Evolutionary conservation across 2,888 invertebrate genomes (phyloP), one percentile per base, ranked within the genome.

Genomic region (Ophion costatus): DNA sequence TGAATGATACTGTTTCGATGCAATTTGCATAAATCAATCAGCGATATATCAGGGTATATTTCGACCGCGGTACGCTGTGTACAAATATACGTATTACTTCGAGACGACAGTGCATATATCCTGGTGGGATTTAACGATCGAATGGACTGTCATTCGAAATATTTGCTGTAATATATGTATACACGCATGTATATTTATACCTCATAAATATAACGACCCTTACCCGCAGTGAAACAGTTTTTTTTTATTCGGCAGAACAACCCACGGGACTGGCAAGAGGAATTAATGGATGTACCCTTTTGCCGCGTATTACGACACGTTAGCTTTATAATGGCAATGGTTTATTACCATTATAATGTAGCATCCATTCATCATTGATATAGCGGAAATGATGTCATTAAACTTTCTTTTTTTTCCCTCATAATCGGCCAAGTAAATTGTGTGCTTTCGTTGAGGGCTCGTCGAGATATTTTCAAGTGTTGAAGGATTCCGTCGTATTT

Each of bases 11-110:
- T 45, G 33, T 14, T 78, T 70, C 45, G 3, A 45, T 2, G 78
- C 61, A 69, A 78, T 78, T 78, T 78, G 78, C 78, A 78, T 78
- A 69, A 78, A 78, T 78, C 78, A 78, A 78, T 78, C 61, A 51
- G 51, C 29, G 51, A 78, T 78, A 61, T 45, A 78, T 61, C 29
- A 61, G 59, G 45, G 42, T 61, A n/a, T 14, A 61, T 69, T 77
- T 61, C 45, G 57, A 59, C 45, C 69, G 42, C 69, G 24, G 51
- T 61, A 20, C 61, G 61, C n/a, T 45, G 45, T 45, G 59, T 61
- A 69, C 69, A 78, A 70, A 78, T 61, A 24, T 57, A 45, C 56
- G 38, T 24, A 42, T 69, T 77, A 61, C 45, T 29, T 45, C 59
- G 69, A 11, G 42, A 45, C 59, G 24, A 33, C 56, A 10, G 10